Base-by-base conservation (phyloP, 2,888 invertebrate species). In the Branchipolynoe longqiensis region DNA sequence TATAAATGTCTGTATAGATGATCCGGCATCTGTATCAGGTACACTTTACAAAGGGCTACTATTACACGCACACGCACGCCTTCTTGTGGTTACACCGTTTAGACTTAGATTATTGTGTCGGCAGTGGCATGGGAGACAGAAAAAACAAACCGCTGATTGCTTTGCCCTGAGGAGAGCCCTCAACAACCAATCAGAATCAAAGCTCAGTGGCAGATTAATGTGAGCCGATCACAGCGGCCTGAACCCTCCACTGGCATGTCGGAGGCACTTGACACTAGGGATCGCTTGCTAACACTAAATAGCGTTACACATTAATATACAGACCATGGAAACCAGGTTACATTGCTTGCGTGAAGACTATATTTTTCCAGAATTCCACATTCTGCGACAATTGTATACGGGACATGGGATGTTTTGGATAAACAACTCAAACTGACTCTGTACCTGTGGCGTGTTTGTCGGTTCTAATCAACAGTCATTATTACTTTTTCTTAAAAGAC, bases 311-410 rank as follows among this genome's bases (percentile, higher is more conserved):
- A 38, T 69, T 36, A 36, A 38, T 69, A 69, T 69, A 69, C 36
- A 69, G 54, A 78, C 41, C 48, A 41, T 48, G 41, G 48, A 41
- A 78, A 78, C 78, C 78, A 78, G 78, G 41, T 78, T 78, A 78
- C 78, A 78, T 78, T 78, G 78, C 78, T 78, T 78, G 78, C n/a
- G 78, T 78, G 78, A 78, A n/a, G 78, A 48, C 41, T 78, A 54
- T 78, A 78, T 78, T 73, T 73, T 78, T n/a, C n/a, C 78, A 54
- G 78, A 78, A 78, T 78, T 28, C 28, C 28, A 31, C 78, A 78
- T 28, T 48, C 54, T 78, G 78, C 48, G 54, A 78, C 78, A 78
- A 78, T 41, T n/a, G 2, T 25, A 3, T 12, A 28, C 48, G 78
- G 78, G 78, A 54, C 41, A 78, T 41, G 78, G 78, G 78, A 78